Evolutionary conservation across 2,113 vertebrate species (phyloP), one percentile per base, ranked within the genome.

Genomic region (Hiodon tergisus): DNA sequence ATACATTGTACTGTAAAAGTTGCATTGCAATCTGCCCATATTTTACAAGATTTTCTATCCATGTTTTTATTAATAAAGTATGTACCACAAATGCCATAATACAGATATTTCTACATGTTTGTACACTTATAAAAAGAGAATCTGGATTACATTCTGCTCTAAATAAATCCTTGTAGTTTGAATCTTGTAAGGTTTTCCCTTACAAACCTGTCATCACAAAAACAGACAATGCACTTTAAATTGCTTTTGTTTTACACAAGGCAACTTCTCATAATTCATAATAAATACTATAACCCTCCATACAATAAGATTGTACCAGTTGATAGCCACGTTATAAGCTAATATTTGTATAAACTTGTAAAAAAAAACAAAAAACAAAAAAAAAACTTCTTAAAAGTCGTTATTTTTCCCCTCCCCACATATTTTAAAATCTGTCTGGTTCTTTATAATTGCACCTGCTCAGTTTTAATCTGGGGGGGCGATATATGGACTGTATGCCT

Each of bases 11-110:
- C 90, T 92, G 89, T 91, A 93, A 92, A 94, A 93, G 90, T 93
- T 95, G 93, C 94, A 97, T 93, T 98, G 95, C 95, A 95, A 94
- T 96, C 90, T 96, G 92, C 94, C 95, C 90, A 75, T 90, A 92
- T 87, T 91, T 92, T 91, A 93, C 90, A 92, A 87, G 87, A 94
- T 85, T 89, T 89, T 88, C 73, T 90, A 93, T 89, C 86, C 84
- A 89, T 92, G 79, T 88, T 85, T 88, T 89, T 85, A 78, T 84
- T 90, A 87, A 86, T 92, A 87, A 89, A 91, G 89, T 91, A 86
- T 89, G 91, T 94, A 92, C 93, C 90, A 94, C 87, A 93, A 90
- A 90, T 82, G 91, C 81, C 81, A 90, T 87, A 87, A 87, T 91
- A 90, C 85, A 85, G 88, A 86, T 90, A 83, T 88, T 83, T 85